phyloP scores from a whole-genome alignment of 2,113 vertebrate genomes.

The Gobiocypris rarus region DNA sequence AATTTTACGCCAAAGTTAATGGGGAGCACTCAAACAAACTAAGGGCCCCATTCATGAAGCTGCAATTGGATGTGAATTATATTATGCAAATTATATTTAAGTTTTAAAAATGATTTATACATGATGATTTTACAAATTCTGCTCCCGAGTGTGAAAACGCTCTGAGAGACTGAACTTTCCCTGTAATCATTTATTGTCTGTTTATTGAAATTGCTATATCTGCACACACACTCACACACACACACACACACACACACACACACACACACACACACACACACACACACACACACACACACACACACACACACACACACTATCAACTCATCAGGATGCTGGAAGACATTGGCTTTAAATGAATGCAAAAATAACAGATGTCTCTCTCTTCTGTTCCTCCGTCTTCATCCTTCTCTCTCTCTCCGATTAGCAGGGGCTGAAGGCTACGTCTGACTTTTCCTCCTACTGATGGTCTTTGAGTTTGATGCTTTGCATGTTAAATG shows the following conservation, averaged over 20 bases:
- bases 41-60: neutral
- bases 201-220: conserved; percentile 8
- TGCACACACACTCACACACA: neutral
- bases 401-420: neutral
- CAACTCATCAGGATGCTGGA: neutral
- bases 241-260: no score
- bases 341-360: conserved; percentile 11
- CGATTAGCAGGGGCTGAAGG: conserved; percentile 34
- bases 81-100: neutral
- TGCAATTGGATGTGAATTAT: neutral
- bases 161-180: neutral
- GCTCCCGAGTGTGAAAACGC: neutral
- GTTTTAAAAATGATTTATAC: conserved; percentile 11
- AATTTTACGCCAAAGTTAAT: neutral
- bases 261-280: no score
- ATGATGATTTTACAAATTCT: no score
- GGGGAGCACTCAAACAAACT: neutral
- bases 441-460: conserved; percentile 27
- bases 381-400: neutral
- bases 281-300: neutral
- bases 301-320: neutral
- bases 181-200: conserved; percentile 21
- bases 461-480: conserved; percentile 21
- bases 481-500: conserved; percentile 29
- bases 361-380: conserved; percentile 5